phyloP scores from a whole-genome alignment of 2,888 invertebrate genomes.

The Lomographa bimaculata region DNA sequence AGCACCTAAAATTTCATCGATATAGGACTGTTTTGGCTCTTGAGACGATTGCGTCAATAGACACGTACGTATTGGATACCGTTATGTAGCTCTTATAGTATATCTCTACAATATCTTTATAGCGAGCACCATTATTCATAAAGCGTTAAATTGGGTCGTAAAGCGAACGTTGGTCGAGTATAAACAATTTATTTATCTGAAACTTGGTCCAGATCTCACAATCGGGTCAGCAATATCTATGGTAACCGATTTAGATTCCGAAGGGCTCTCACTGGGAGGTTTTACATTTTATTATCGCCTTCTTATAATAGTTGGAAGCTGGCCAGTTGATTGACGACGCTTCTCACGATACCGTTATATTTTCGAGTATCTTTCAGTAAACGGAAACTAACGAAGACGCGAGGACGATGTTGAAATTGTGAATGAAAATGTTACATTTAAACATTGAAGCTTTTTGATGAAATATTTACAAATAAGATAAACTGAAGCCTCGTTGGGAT shows the following conservation, averaged over 20 bases:
- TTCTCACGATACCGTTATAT: conserved; percentile 26
- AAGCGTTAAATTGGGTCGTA: conserved; percentile 10
- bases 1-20: conserved; percentile 33
- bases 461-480: conserved; percentile 20
- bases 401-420: conserved; percentile 17
- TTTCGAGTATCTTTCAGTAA: conserved; percentile 23
- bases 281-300: conserved; percentile 47
- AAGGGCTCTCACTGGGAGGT: conserved; percentile 56
- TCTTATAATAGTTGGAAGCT: conserved; percentile 44
- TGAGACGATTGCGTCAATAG: conserved; percentile 42
- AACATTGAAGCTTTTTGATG: conserved; percentile 5
- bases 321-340: conserved; percentile 47
- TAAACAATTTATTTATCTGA: conserved; percentile 22
- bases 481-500: conserved; percentile 4
- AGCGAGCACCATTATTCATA: conserved; percentile 20
- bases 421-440: conserved; percentile 30
- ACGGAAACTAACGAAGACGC: conserved; percentile 28
- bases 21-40: conserved; percentile 21
- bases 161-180: conserved; percentile 21
- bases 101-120: conserved; percentile 17
- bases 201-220: conserved; percentile 41
- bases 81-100: conserved; percentile 36
- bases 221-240: conserved; percentile 56
- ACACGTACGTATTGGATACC: conserved; percentile 61
- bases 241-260: conserved; percentile 47